Base-by-base conservation (phyloP, 2,888 invertebrate genomes). In the Pecten maximus region DNA sequence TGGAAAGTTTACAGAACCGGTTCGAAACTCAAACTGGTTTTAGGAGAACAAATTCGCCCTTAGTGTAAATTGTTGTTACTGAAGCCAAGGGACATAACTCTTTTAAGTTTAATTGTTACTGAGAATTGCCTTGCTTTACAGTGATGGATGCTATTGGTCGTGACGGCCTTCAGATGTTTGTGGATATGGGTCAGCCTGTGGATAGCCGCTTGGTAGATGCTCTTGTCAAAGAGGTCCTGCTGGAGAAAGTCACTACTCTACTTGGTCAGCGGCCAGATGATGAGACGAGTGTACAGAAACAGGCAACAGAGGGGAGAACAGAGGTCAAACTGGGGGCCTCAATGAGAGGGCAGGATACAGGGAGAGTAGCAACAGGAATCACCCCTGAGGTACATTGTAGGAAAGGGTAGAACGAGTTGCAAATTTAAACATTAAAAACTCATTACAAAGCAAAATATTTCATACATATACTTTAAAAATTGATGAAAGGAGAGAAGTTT, bases 131-230 rank as follows among this genome's bases (percentile, higher is more conserved):
- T n/a, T n/a, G n/a, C n/a, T n/a, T 90, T 88, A 28, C 92, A 95
- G 95, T 95, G 88, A 94, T 95, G 93, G 95, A 95, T 89, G 93
- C 94, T 10, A 94, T 95, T 39, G 95, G 95, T n/a, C 94, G 93
- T 28, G 92, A 92, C 19, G 96, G 96, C 28, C 92, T 96, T 89
- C 96, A 96, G 95, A 91, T 96, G 91, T 96, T 96, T 94, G 94
- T 96, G 23, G 96, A 96, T 91, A 95, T 95, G 40, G 96, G 96
- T 28, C 93, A 94, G 90, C 95, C 96, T 6, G 95, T 96, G 28
- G 95, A 96, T 93, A 95, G 94, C 89, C 87, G 91, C n/a, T 92
- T 96, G 90, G 96, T 96, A 15, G 94, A 95, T 87, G 93, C 94
- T 16, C 93, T 96, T 50, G 93, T 96, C 12, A 93, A 94, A 88